Evolutionary conservation across 2,797 vertebrate species (phyloP).

Genomic region (Hozukius guyotensis): DNA sequence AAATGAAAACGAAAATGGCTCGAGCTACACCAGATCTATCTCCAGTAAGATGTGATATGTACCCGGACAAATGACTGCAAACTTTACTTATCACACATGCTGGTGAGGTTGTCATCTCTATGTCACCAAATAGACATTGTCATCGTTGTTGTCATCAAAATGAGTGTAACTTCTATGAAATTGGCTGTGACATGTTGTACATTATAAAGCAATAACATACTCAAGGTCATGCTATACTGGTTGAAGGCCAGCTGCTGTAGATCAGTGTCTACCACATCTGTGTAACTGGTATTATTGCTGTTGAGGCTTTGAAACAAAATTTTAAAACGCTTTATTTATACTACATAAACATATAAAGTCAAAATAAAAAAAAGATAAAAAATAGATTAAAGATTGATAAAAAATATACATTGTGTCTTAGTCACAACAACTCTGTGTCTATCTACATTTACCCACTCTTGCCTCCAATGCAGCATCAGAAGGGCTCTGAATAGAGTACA

Average conservation of each 20-base stretch:
- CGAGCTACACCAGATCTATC: not conserved
- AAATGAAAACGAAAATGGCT: slow-evolving; percentile 12
- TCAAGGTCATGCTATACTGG: not conserved
- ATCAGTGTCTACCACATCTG: not conserved
- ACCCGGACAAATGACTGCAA: slow-evolving; percentile 16
- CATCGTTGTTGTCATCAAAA: not conserved
- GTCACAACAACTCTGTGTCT: not conserved
- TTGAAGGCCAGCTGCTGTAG: not conserved
- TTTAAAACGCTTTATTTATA: too few relatives aligned
- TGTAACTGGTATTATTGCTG: not conserved
- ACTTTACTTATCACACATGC: not conserved
- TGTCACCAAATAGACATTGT: not conserved
- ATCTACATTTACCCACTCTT: not conserved
- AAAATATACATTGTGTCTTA: too few relatives aligned
- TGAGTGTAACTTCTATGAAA: not conserved
- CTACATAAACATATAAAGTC: too few relatives aligned
- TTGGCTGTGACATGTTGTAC: not conserved
- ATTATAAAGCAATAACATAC: not conserved
- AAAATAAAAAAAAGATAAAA: too few relatives aligned
- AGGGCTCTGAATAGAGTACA: not conserved
- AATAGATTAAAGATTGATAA: too few relatives aligned
- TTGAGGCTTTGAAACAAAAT: not conserved
- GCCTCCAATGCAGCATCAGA: not conserved
- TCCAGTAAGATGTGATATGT: slow-evolving; percentile 7
- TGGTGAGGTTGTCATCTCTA: not conserved